Base-by-base conservation (phyloP, 1,140 invertebrate species). In the Drosophila sproati region DNA sequence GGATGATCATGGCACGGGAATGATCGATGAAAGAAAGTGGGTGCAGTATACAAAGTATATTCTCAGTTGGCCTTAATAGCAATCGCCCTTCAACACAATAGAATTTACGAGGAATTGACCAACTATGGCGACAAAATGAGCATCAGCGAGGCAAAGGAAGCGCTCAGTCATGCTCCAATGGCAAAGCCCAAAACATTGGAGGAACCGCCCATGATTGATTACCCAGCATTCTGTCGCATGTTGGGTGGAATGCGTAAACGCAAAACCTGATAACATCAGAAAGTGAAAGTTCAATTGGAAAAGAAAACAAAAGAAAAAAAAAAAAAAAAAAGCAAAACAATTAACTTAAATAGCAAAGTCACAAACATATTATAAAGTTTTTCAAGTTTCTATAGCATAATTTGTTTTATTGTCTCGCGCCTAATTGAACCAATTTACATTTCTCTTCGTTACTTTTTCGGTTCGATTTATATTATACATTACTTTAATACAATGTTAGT, bases 91-190 rank as follows among this genome's bases (percentile, higher is more conserved):
- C 7, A 6, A 20, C 8, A 41, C 31, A 35, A 41, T 50, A 95
- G 94, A 83, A 94, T 95, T 57, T 94, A 93, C 52, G 93, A 94
- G 66, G 95, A 95, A 74, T 82, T 95, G 10, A 94, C 94, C 93
- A 94, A 93, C 5, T 94, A 93, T 78, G 94, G 95, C 34, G 94
- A 95, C 76, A 93, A 93, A 80, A 94, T 95, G 76, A 94, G 94
- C 6, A 89, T 93, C 35, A 93, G 93, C 66, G 95, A 95, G 91
- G 94, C 94, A 10, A 93, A 95, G 55, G 93, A 94, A 66, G 94
- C 94, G 2, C 90, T 95, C n/a, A 94, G 94, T 73, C 94, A 95
- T 78, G 95, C 95, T 3, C 94, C 94, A 1, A 92, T 93, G 52
- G 86, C 93, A 12, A 93, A 94, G 56, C 93, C 93, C 56, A 93